A percentile compares a stretch with the other conserved stretches of the same genome.
These are phyloP conservation scores for Thamnophis sirtalis DNA, from an alignment of 2,113 vertebrate species.

Conservation along the genomic window DNA sequence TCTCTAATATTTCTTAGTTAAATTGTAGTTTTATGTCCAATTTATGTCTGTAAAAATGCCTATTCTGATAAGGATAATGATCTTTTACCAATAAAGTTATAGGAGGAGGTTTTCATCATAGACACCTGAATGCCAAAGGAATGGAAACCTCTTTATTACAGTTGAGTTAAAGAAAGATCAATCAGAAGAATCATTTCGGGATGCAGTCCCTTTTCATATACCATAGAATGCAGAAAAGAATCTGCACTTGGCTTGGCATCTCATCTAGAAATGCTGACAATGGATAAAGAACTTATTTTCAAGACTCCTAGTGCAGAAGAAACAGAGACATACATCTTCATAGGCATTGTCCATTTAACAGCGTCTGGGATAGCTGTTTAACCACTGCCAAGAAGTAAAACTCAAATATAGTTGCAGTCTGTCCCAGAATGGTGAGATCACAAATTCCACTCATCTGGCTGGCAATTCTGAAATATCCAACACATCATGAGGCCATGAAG, in stretches of 20 bases:
- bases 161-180: neutral
- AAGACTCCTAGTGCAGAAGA: neutral
- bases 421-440: neutral
- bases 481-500: neutral
- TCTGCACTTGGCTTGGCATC: neutral
- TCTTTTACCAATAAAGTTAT: neutral
- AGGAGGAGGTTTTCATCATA: neutral
- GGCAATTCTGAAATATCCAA: neutral
- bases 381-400: fast-evolving
- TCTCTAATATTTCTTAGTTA: neutral
- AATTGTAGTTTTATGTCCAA: neutral
- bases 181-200: neutral
- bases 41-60: neutral
- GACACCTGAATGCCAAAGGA: neutral
- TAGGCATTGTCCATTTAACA: neutral
- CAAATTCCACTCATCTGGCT: neutral
- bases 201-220: neutral
- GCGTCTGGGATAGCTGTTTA: neutral
- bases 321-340: neutral
- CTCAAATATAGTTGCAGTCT: neutral
- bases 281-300: neutral
- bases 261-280: neutral
- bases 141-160: neutral
- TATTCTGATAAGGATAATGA: neutral
- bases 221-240: neutral